A percentile compares a stretch with the other conserved stretches of the same genome.
Evolutionary conservation across 2,888 invertebrate species (phyloP).

Genomic region (Protodeltote pygarga): DNA sequence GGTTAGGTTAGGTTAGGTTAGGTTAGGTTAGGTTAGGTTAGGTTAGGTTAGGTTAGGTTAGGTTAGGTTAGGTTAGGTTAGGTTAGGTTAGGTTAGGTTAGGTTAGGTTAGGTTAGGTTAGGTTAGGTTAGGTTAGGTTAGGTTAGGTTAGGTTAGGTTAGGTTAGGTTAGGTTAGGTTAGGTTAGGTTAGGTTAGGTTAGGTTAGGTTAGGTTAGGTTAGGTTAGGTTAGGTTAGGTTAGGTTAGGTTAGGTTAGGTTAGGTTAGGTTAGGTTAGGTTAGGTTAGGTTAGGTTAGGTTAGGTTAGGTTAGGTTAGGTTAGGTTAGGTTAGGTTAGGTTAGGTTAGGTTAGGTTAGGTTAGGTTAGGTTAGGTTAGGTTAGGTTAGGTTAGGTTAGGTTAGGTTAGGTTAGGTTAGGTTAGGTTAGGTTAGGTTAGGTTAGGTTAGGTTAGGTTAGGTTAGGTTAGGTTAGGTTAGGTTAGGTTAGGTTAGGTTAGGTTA

Average conservation of each 20-base stretch:
- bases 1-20: constrained; percentile 32
- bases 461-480: no score
- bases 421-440: constrained; percentile 32
- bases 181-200: constrained; percentile 1
- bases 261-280: constrained; percentile 24
- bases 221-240: constrained; percentile 38
- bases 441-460: no score
- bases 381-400: constrained; percentile 40
- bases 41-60: constrained; percentile 27
- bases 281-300: constrained; percentile 34
- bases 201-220: constrained; percentile 9
- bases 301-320: constrained; percentile 35
- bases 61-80: constrained; percentile 26
- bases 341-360: constrained; percentile 21
- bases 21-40: constrained; percentile 29
- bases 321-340: constrained; percentile 19
- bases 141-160: neutral
- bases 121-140: constrained; percentile 35
- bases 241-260: constrained; percentile 32
- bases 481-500: no score
- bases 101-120: constrained; percentile 30
- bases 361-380: constrained; percentile 27
- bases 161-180: constrained; percentile 8
- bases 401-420: constrained; percentile 25
- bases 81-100: constrained; percentile 30